These are phyloP conservation scores for Plagodis pulveraria DNA, from an alignment of 2,888 invertebrate genomes.

Conservation along the genomic window DNA sequence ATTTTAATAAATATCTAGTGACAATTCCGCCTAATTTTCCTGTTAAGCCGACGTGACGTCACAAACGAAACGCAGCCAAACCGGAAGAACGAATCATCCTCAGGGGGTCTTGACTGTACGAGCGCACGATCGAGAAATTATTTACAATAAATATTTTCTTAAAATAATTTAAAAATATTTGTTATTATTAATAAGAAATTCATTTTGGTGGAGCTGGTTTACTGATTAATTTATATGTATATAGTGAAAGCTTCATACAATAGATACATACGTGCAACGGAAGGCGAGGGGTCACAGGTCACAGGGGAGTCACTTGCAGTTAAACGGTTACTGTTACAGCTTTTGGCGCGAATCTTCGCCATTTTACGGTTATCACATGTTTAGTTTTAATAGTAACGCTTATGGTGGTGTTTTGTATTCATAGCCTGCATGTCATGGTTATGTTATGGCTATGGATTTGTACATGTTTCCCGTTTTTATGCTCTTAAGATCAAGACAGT, in stretches of 20 bases:
- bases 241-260: background rate
- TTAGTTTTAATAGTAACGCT: conserved; percentile 29
- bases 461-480: conserved; percentile 18
- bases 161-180: too few species aligned
- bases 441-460: conserved; percentile 9
- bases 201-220: too few species aligned
- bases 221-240: too few species aligned
- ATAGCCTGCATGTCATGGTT: conserved; percentile 13
- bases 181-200: too few species aligned
- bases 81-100: too few species aligned
- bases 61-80: too few species aligned
- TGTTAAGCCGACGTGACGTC: too few species aligned
- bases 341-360: conserved; percentile 30
- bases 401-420: conserved; percentile 29
- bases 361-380: conserved; percentile 23
- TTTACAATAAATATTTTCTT: too few species aligned
- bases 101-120: too few species aligned
- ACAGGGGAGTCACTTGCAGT: conserved; percentile 25
- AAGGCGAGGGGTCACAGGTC: conserved; percentile 10
- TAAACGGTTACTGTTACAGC: conserved; percentile 29
- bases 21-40: too few species aligned
- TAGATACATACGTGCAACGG: conserved; percentile 17
- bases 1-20: too few species aligned
- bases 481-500: background rate
- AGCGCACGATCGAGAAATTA: too few species aligned